Conservation (phyloP, 30 jellyfish, hydroid and myxozoan species). For the Rhopilema esculentum region DNA sequence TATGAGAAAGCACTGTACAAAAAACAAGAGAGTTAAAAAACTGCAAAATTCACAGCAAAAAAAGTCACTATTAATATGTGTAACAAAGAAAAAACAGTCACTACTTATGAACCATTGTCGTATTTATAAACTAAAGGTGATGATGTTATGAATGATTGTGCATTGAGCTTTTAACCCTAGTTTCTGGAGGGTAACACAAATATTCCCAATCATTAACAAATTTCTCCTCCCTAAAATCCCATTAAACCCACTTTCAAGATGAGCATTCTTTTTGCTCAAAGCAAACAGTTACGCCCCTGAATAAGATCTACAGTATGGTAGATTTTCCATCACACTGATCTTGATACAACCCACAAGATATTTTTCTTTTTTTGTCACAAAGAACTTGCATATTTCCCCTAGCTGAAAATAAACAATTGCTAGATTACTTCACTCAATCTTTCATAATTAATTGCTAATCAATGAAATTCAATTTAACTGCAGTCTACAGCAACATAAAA, state of each 20-base stretch:
- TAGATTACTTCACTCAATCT: background rate
- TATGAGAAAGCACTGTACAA: constrained; percentile 32
- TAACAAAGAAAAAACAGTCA: background rate
- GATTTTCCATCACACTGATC: background rate
- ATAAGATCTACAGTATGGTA: background rate
- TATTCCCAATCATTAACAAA: background rate
- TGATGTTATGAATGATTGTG: background rate
- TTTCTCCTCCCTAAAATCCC: background rate
- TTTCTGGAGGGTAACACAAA: background rate
- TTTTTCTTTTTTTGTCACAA: too few species aligned
- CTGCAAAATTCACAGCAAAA: constrained; percentile 44
- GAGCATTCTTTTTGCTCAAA: too few species aligned
- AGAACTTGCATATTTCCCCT: too few species aligned
- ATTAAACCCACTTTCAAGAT: background rate
- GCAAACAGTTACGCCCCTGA: background rate
- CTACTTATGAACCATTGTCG: background rate
- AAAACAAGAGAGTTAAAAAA: constrained; percentile 17
- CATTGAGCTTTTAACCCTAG: background rate
- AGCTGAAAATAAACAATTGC: background rate
- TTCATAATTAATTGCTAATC: background rate
- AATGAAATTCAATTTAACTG: background rate
- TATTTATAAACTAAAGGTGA: background rate
- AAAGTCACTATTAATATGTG: background rate
- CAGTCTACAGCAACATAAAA: background rate
- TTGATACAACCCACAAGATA: background rate